Conservation (phyloP, 1,140 invertebrate genomes). For the Aphelinus atriplicis region DNA sequence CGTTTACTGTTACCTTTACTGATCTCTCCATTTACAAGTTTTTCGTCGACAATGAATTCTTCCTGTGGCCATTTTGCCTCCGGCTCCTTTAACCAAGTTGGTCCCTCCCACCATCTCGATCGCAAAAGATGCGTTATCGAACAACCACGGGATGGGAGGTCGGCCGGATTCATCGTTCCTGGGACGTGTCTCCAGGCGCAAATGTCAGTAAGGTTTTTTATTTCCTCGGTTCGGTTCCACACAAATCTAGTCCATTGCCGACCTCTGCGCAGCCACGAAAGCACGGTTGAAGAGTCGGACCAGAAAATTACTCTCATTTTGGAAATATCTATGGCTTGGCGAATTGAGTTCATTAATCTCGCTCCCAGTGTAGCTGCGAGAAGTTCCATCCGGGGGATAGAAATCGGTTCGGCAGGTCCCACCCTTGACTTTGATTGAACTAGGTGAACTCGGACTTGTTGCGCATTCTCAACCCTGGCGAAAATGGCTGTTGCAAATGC, state of each 20-base stretch:
- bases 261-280: slow-evolving; percentile 35
- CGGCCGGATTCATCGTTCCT: slow-evolving; percentile 57
- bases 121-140: slow-evolving; percentile 38
- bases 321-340: too few species aligned
- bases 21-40: too few species aligned
- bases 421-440: neutral
- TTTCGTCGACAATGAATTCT: too few species aligned
- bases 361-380: too few species aligned
- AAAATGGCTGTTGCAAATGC: neutral
- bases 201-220: slow-evolving; percentile 42
- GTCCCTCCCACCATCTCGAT: too few species aligned
- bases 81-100: slow-evolving; percentile 48
- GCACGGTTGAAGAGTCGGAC: too few species aligned
- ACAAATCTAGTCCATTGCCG: slow-evolving; percentile 44
- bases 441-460: neutral
- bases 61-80: slow-evolving; percentile 43
- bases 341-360: too few species aligned
- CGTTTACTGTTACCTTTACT: too few species aligned
- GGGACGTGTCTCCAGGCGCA: slow-evolving; percentile 55
- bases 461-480: neutral
- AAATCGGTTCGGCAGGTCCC: too few species aligned
- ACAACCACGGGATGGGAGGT: slow-evolving; percentile 36
- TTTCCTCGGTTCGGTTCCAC: slow-evolving; percentile 51
- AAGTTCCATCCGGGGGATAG: too few species aligned
- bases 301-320: too few species aligned